Base-by-base conservation (phyloP, 1,140 invertebrate species). In the Zelostemma sp. region DNA sequence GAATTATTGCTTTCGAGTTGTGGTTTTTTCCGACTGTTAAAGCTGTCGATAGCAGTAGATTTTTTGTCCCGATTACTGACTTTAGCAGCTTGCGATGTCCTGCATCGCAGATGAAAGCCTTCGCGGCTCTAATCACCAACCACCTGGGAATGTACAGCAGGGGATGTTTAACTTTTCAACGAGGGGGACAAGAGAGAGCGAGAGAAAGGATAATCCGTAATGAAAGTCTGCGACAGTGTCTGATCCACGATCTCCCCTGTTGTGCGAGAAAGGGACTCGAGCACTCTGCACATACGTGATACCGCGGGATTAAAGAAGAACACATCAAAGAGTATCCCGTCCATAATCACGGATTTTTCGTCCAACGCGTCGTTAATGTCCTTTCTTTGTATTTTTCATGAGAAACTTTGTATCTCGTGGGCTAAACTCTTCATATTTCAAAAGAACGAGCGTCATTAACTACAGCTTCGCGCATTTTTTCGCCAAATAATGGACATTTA, bases 151-250 rank as follows among this genome's bases (percentile, higher is more conserved):
- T 60, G 63, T 63, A 60, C 55, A 66, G 49, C 55, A 66, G 49
- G 69, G 69, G 69, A 64, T 72, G 63, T 72, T 72, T 72, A 72
- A 72, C 69, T 72, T 72, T 72, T 72, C 48, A 72, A 64, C 63
- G 51, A 71, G 48, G 49, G 59, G 55, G 21, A 35, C 9, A 25
- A 51, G 68, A 58, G 60, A 62, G 68, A 50, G 60, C 68, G 51
- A 66, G 68, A 69, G 66, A 69, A 67, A 67, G 63, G 70, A 70
- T 75, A 75, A 75, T 72, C 73, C 67, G 64, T 72, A 72, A 75
- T 75, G 73, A 72, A 72, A 75, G 73, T 72, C 69, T 58, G 63
- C 66, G 73, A 72, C 66, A 66, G 60, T 72, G 66, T 72, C 69
- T 75, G 73, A 72, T 75, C 67, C 73, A 58, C 64, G 66, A 67